Conservation (phyloP, 1,140 invertebrate genomes). For the Micrasema longulum region DNA sequence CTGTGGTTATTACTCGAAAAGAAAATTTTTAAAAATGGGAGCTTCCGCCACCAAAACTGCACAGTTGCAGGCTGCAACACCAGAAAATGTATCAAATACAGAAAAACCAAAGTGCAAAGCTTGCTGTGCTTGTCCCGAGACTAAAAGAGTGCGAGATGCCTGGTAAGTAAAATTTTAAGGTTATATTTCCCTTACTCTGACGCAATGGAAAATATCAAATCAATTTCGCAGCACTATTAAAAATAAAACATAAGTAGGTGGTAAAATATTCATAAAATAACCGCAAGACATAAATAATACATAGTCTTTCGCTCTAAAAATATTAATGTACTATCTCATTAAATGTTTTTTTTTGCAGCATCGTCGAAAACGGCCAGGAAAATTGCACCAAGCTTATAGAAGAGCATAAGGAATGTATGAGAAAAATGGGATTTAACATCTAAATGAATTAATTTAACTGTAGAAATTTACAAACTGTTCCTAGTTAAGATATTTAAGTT, state of each 20-base stretch:
- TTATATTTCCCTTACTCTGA: constrained; percentile 40
- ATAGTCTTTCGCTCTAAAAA: no score
- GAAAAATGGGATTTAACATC: constrained; percentile 94
- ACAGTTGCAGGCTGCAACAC: constrained; percentile 16
- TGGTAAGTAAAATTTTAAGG: constrained; percentile 75
- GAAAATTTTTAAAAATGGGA: constrained; percentile 34
- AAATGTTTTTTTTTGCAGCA: constrained; percentile 76
- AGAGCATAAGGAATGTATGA: constrained; percentile 97
- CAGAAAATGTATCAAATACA: constrained; percentile 10
- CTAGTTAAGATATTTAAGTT: constrained; percentile 3
- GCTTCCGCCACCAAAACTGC: constrained; percentile 27
- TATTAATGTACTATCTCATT: no score
- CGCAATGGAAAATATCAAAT: no score
- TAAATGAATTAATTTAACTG: constrained; percentile 63
- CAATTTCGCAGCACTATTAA: no score
- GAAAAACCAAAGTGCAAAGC: constrained; percentile 84
- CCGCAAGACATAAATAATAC: no score
- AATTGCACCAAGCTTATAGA: constrained; percentile 92
- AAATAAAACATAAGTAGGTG: no score
- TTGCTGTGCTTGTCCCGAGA: constrained; percentile 98
- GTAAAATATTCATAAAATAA: no score
- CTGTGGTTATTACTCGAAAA: not conserved
- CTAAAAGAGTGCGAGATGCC: constrained; percentile 88
- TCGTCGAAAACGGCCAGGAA: constrained; percentile 93
- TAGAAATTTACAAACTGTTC: not conserved